A percentile compares a stretch with the other conserved stretches of the same genome.
Evolutionary conservation across 2,113 vertebrate species (phyloP).

Genomic region (Myxocyprinus asiaticus): DNA sequence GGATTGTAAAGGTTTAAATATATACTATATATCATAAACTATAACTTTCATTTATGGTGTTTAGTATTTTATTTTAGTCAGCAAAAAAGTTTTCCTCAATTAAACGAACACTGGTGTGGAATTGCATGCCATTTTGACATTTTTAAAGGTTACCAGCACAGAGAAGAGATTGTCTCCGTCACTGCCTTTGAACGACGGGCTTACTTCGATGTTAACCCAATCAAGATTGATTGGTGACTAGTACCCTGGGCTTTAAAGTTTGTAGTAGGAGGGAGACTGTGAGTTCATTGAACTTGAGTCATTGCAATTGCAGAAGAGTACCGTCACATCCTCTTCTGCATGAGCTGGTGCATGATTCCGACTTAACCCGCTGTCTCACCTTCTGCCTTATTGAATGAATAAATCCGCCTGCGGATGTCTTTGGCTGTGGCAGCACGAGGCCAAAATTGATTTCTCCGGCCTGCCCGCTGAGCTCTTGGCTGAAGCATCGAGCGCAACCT

Average conservation of each 20-base stretch:
- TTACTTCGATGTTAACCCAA: constrained; percentile 28
- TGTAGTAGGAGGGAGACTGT: not conserved
- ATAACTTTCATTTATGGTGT: too few relatives aligned
- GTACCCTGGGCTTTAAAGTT: constrained; percentile 5
- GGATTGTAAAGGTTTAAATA: too few relatives aligned
- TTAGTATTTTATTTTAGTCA: too few relatives aligned
- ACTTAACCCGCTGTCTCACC: constrained; percentile 32
- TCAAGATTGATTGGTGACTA: constrained; percentile 35
- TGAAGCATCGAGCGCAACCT: not conserved
- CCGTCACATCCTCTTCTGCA: constrained; percentile 5
- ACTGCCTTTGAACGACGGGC: not conserved
- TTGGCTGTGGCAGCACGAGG: constrained; percentile 16
- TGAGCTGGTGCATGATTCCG: constrained; percentile 26
- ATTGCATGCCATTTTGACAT: too few relatives aligned
- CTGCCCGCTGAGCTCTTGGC: constrained; percentile 17
- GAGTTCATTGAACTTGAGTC: constrained; percentile 14
- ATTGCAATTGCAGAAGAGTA: not conserved
- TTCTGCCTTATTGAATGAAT: constrained; percentile 34
- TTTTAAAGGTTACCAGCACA: constrained; percentile 1
- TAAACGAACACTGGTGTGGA: too few relatives aligned
- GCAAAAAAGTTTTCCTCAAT: too few relatives aligned
- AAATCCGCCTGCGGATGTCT: constrained; percentile 9
- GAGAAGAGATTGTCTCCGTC: not conserved
- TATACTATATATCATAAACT: too few relatives aligned
- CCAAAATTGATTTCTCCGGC: constrained; percentile 30